Evolutionary conservation across 2,888 invertebrate species (phyloP), one percentile per base, ranked within the genome.

Genomic region (Tridacna crocea): DNA sequence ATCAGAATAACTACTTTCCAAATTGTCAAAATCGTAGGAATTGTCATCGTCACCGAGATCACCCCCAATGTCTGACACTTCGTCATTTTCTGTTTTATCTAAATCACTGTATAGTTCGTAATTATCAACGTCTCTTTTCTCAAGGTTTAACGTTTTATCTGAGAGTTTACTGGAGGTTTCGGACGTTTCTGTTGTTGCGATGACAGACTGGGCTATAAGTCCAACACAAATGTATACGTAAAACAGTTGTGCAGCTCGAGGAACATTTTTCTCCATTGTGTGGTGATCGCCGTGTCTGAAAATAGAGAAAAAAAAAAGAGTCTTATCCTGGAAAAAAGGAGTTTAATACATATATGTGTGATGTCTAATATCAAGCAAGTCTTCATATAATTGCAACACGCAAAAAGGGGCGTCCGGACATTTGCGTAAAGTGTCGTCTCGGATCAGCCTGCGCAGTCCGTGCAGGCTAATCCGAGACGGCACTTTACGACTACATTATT

Each of bases 141-240:
- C 4, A 1, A 74, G 74, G 8, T 60, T 60, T 8, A 61, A 15
- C 15, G 74, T 36, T 6, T 72, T 26, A 13, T 61, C 73, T 26
- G 11, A 26, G 19, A 58, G 47, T 74, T 19, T 3, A 17, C 51
- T 24, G 17, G 70, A 24, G 22, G 46, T 74, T 74, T 74, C 74
- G 74, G 74, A 74, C 74, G 60, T 47, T 0, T 74, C 74, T 74
- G 74, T 60, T 24, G 61, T 47, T 48, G 70, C 70, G 8, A 70
- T 47, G 70, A 47, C 70, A 13, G 70, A 22, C 24, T 70, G n/a
- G 51, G 17, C 22, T 19, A 70, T 8, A 22, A 70, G 70, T 22
- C 70, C 70, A 24, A 70, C n/a, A 51, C 70, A 70, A 0, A 70
- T 51, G 70, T 51, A 51, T 0, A 48, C 26, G 10, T 12, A 47